phyloP scores from a whole-genome alignment of 2,888 invertebrate genomes.

The Meiosimyza platycephala region DNA sequence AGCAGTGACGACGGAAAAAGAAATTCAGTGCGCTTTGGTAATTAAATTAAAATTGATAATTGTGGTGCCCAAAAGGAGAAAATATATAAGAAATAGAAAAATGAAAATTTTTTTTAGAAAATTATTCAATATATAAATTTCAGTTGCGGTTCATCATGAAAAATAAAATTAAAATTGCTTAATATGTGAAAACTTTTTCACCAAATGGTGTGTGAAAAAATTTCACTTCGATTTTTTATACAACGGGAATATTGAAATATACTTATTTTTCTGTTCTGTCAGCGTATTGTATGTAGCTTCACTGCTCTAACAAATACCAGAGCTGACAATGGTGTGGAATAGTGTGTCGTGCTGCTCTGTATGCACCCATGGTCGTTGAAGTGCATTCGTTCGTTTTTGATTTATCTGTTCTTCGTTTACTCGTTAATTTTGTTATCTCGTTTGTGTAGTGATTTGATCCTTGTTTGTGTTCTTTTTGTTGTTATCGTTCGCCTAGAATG shows the following conservation, averaged over 20 bases:
- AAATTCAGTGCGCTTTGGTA: conserved; percentile 32
- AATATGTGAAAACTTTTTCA: not conserved
- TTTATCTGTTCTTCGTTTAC: not conserved
- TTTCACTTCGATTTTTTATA: conserved; percentile 49
- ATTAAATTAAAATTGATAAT: conserved; percentile 27
- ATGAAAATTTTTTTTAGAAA: too few relatives aligned
- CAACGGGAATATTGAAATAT: conserved; percentile 43
- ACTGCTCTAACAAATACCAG: conserved; percentile 11
- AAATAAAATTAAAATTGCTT: too few relatives aligned
- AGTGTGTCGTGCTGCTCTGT: too few relatives aligned
- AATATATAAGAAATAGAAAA: not conserved
- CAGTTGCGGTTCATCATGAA: too few relatives aligned
- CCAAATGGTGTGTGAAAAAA: conserved; percentile 42
- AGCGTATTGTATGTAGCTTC: not conserved
- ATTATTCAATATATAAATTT: too few relatives aligned
- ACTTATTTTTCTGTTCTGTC: conserved; percentile 37
- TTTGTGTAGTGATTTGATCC: not conserved
- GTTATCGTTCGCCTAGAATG: not conserved
- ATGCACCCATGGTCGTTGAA: too few relatives aligned
- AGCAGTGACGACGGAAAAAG: not conserved
- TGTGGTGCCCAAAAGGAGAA: not conserved
- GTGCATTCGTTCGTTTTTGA: not conserved
- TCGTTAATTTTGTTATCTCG: conserved; percentile 2
- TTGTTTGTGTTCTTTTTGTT: not conserved
- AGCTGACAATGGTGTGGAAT: too few relatives aligned